These are phyloP conservation scores for Noturus placidus DNA, from an alignment of 2,113 vertebrate genomes.

Conservation along the genomic window DNA sequence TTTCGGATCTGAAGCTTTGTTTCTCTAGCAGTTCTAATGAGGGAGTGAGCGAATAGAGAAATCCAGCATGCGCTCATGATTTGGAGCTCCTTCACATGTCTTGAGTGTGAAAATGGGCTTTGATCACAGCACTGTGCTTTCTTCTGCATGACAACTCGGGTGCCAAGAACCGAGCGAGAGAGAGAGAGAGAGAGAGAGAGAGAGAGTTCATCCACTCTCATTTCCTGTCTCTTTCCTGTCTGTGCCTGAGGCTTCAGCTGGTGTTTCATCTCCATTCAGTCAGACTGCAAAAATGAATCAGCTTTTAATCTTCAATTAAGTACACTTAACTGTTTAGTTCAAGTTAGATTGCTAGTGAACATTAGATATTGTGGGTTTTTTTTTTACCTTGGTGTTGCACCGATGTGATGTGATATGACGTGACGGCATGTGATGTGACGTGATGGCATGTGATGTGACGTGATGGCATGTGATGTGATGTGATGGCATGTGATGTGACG, in stretches of 20 bases:
- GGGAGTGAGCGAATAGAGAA: neutral
- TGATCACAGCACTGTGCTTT: constrained; percentile 47
- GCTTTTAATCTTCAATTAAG: constrained; percentile 4
- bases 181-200: neutral
- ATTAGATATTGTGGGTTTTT: neutral
- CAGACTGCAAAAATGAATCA: neutral
- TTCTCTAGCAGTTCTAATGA: constrained; percentile 18
- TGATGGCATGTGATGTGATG: neutral
- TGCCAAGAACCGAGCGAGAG: constrained; percentile 27
- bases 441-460: too few relatives aligned
- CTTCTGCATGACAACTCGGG: constrained; percentile 43
- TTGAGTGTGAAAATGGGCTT: constrained; percentile 45
- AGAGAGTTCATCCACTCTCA: constrained; percentile 16
- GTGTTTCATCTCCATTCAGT: constrained; percentile 27
- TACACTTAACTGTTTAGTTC: neutral
- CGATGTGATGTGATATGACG: neutral
- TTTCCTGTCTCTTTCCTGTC: constrained; percentile 50
- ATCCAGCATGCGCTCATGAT: constrained; percentile 1
- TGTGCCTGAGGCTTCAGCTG: constrained; percentile 31
- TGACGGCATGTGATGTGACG: too few relatives aligned
- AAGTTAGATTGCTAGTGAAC: neutral
- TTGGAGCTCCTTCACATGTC: constrained; percentile 31
- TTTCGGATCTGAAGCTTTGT: constrained; percentile 25
- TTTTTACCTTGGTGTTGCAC: neutral
- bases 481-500: neutral